Base-by-base conservation (phyloP, 2,113 vertebrate genomes). In the Pterocles gutturalis region DNA sequence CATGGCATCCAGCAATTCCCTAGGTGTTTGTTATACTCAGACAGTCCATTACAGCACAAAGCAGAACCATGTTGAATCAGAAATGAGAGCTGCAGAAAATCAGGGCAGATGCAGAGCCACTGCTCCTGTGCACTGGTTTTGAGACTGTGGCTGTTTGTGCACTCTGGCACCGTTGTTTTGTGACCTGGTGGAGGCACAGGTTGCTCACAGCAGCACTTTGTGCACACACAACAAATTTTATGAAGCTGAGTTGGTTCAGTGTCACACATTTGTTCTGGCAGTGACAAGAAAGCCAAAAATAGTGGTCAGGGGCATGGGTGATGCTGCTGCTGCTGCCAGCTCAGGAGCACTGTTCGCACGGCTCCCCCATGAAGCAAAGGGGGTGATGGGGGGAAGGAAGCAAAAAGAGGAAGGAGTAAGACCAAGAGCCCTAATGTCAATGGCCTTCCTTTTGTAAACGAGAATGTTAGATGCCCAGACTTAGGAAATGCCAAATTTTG, bases 281-380 rank as follows among this genome's bases (percentile, higher is more conserved):
- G 57, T 0, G 0, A 38, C 33, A 18, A 5, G 26, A n/a, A 48
- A 48, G 22, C 14, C 13, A 11, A 5, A 17, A 2, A 1, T 4
- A 11, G 55, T 2, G 45, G 7, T 21, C n/a, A n/a, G 67, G 45
- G 60, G 3, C 2, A 3, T 28, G 67, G n/a, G 24, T 14, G 41
- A 7, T 34, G 76, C 38, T 69, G 57, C 4, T 33, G 62, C 67
- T 61, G 18, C 60, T 53, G 54, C 48, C 55, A 46, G 34, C 62
- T 34, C 64, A 49, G 66, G 24, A 70, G 4, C 25, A 3, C 41
- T 17, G 11, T 6, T 48, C 17, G 78, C 71, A 66, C 0, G 1
- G 36, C n/a, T 69, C 41, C 45, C 53, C 36, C 9, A 24, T 10
- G 48, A 85, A 38, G 45, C 2, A 4, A 77, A 81, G 29, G 38